phyloP scores from a whole-genome alignment of 2,888 invertebrate species.

The Drosophila neotestacea region DNA sequence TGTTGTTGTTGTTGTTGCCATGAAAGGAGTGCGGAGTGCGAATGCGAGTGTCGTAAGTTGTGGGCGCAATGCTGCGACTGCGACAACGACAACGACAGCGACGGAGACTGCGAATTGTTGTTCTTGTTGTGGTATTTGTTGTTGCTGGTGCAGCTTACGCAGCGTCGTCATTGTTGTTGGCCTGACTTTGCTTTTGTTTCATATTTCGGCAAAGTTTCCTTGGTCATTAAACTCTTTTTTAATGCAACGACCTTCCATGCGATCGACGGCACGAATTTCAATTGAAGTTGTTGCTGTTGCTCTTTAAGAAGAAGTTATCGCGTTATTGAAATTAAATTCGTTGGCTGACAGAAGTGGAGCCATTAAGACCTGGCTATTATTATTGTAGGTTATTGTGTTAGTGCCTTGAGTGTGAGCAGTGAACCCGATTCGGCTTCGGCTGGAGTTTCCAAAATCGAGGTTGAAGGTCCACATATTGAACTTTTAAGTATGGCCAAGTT shows the following conservation, averaged over 20 bases:
- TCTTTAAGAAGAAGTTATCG: slow-evolving; percentile 58
- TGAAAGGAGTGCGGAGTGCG: slow-evolving; percentile 72
- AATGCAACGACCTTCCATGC: slow-evolving; percentile 77
- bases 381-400: slow-evolving; percentile 47
- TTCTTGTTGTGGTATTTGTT: slow-evolving; percentile 32
- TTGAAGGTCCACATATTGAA: slow-evolving; percentile 56
- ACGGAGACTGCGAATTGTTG: background rate
- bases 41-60: slow-evolving; percentile 58
- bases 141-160: slow-evolving; percentile 50
- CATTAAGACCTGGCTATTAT: slow-evolving; percentile 23
- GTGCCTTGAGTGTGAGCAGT: slow-evolving; percentile 68
- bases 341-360: slow-evolving; percentile 51
- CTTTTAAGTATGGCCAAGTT: slow-evolving; percentile 39
- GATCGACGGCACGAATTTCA: slow-evolving; percentile 70
- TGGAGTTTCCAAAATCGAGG: slow-evolving; percentile 25
- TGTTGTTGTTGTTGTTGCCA: slow-evolving; percentile 60
- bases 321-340: slow-evolving; percentile 64
- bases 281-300: slow-evolving; percentile 57
- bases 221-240: slow-evolving; percentile 78
- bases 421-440: slow-evolving; percentile 38
- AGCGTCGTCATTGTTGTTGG: slow-evolving; percentile 47
- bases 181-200: slow-evolving; percentile 66
- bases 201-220: slow-evolving; percentile 77
- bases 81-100: too few relatives aligned
- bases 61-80: slow-evolving; percentile 46